Conservation (phyloP, 2,888 invertebrate species). For the Lydus trimaculatus region DNA sequence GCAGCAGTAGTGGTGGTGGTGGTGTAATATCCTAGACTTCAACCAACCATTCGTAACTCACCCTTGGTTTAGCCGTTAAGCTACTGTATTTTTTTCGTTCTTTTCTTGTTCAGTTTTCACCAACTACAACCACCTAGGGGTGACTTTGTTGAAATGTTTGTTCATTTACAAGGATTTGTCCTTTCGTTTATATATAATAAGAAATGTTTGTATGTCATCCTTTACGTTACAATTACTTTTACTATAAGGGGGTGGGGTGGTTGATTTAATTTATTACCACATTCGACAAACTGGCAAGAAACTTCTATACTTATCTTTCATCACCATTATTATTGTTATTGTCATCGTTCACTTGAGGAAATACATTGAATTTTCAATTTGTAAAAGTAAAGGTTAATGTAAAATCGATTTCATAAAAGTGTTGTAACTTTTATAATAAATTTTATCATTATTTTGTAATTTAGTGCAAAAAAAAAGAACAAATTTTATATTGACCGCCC, state of each 20-base stretch:
- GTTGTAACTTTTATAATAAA: slow-evolving; percentile 25
- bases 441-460: slow-evolving; percentile 39
- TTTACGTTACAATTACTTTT: slow-evolving; percentile 31
- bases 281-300: slow-evolving; percentile 20
- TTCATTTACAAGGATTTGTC: slow-evolving; percentile 42
- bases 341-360: background rate
- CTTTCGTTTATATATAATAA: slow-evolving; percentile 36
- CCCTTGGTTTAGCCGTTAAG: slow-evolving; percentile 19
- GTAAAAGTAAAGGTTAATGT: slow-evolving; percentile 24
- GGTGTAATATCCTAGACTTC: slow-evolving; percentile 30
- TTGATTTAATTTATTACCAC: slow-evolving; percentile 31
- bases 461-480: slow-evolving; percentile 29
- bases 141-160: slow-evolving; percentile 36
- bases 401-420: slow-evolving; percentile 24
- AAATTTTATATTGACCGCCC: slow-evolving; percentile 42
- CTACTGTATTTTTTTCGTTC: slow-evolving; percentile 20
- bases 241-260: too few species aligned
- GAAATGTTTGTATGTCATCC: slow-evolving; percentile 38
- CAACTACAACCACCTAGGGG: background rate
- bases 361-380: slow-evolving; percentile 4
- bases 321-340: background rate
- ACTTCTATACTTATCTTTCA: slow-evolving; percentile 18
- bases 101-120: background rate
- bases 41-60: slow-evolving; percentile 31
- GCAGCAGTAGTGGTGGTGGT: slow-evolving; percentile 21